Evolutionary conservation across 2,888 invertebrate genomes (phyloP), one percentile per base, ranked within the genome.

Genomic region (Microctonus aethiopoides): DNA sequence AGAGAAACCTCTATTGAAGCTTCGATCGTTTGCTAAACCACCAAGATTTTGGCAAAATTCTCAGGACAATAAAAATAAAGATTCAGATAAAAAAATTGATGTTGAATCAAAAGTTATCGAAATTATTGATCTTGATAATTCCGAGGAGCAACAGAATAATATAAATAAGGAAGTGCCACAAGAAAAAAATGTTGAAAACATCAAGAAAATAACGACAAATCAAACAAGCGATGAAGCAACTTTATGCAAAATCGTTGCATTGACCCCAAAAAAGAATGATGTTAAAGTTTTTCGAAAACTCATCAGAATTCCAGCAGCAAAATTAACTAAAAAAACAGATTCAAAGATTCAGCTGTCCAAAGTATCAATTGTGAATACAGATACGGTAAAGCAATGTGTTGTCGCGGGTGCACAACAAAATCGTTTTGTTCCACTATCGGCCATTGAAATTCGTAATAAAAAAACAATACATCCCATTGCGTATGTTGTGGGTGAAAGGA

Each of bases 21-120:
- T 84, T 26, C 75, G 82, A 36, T 80, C 83, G 10, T 85, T 85
- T 70, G 85, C 85, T 1, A 85, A 83, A 68, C 79, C 79, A 24
- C 81, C 83, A 0, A 77, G 74, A 1, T 81, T 79, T 0, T 84
- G 83, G 83, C 70, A 80, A 20, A 81, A 80, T 57, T 75, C 64
- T 62, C 77, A 75, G 57, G 77, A 77, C 32, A 72, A 68, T 32
- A 10, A 10, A 5, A 54, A 64, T 5, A 64, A 56, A 22, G 22
- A 24, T 34, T 3, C 11, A 10, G 32, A 20, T 24, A 36, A n/a
- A 22, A 26, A 13, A 60, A 6, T 6, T 13, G 39, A 11, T 16
- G 29, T 5, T 32, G 13, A 57, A 32, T 10, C 46, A 11, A 20
- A 54, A 16, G 5, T 52, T 1, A 54, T 69, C 57, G 61, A 66